A percentile compares a stretch with the other conserved stretches of the same genome.
Conservation (phyloP, 1,140 invertebrate species). For the Philotrypesis tridentata region DNA sequence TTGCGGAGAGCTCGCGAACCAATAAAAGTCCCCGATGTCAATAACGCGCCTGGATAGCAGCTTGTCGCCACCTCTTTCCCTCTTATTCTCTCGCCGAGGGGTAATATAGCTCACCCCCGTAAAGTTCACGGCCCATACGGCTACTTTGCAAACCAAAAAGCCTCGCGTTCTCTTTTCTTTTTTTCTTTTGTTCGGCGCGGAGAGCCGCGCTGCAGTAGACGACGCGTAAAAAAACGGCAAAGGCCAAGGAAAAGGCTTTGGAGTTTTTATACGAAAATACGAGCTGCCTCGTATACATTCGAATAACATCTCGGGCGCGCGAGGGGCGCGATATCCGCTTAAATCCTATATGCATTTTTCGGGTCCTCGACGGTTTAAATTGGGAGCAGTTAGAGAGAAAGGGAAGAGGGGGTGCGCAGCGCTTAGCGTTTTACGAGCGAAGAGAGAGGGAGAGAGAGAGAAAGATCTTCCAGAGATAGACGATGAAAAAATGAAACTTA, state of each 20-base stretch:
- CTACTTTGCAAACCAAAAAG: conserved; percentile 48
- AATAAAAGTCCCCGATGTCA: conserved; percentile 58
- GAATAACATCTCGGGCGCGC: conserved; percentile 31
- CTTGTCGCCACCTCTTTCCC: conserved; percentile 46
- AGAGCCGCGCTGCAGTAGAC: no score
- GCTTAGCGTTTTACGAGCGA: conserved; percentile 19
- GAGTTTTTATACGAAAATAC: conserved; percentile 34
- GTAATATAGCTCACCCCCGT: conserved; percentile 52
- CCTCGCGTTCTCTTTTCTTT: no score
- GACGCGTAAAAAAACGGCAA: conserved; percentile 19
- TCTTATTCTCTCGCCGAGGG: neutral
- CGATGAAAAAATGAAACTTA: conserved; percentile 28
- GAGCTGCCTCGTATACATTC: conserved; percentile 36
- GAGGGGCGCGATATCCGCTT: no score
- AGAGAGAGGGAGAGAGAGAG: neutral
- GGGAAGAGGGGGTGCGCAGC: no score
- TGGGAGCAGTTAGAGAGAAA: neutral
- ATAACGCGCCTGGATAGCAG: conserved; percentile 50
- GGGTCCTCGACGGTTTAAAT: conserved; percentile 1
- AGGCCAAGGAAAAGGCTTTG: conserved; percentile 13
- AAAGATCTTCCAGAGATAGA: neutral
- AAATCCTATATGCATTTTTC: conserved; percentile 24
- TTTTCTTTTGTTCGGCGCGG: no score
- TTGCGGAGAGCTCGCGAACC: conserved; percentile 35
- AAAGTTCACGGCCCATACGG: conserved; percentile 19